Base-by-base conservation (phyloP, 2,797 vertebrate genomes). In the Chelonia mydas region DNA sequence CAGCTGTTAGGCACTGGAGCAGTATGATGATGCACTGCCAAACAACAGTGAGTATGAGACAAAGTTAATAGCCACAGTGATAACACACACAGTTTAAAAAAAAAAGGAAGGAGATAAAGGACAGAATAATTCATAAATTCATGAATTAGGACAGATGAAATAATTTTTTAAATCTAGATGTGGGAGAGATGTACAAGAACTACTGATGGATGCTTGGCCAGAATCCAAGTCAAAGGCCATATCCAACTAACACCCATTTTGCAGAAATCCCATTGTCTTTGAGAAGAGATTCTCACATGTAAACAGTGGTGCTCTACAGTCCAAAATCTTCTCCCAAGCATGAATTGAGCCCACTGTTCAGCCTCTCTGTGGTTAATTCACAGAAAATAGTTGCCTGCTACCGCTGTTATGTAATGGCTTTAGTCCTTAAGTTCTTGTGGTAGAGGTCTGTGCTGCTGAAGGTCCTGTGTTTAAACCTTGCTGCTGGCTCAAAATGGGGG, bases 1-100 rank as follows among this genome's bases (percentile, higher is more conserved):
- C 3, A 41, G 55, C 0, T 1, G 33, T 0, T 1, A 90, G 3
- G 8, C 2, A n/a, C 11, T 0, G 33, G 50, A 80, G 50, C 31
- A n/a, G 9, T 31, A 31, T 33, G 41, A 74, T 25, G 54, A 45
- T 25, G 88, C 78, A 21, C 41, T 81, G 13, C 10, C 41, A 49
- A 3, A 0, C 81, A 3, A 0, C 81, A 79, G 1, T 4, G 53
- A 89, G 15, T 37, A 57, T 31, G 15, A 57, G 33, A 1, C 68
- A 72, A 72, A 72, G 68, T 21, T 0, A 0, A 21, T 4, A 6
- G 31, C 0, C 53, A 4, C 7, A 83, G 16, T 2, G 3, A 31
- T 23, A 3, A 25, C 74, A 81, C 11, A n/a, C 21, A 6, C 45
- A 51, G 5, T 2, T 1, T 21, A 19, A 27, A 21, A 0, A 21